Conservation (phyloP, 2,888 invertebrate genomes). For the Cryptus viduatorius region DNA sequence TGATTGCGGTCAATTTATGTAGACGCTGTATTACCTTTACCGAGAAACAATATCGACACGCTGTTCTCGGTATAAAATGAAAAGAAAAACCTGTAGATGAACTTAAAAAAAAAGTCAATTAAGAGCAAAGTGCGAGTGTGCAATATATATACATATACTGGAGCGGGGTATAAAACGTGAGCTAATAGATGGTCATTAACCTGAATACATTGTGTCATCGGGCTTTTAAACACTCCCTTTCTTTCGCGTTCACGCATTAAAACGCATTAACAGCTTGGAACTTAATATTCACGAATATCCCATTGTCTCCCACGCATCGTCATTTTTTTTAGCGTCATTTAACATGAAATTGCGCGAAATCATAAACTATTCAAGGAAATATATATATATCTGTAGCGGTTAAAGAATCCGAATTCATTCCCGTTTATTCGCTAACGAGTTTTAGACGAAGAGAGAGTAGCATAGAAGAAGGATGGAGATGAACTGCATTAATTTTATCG, state of each 20-base stretch:
- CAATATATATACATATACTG: too few species aligned
- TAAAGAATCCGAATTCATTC: constrained; percentile 26
- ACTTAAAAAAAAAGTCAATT: too few species aligned
- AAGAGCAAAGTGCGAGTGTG: too few species aligned
- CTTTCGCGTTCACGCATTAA: constrained; percentile 62
- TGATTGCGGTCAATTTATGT: too few species aligned
- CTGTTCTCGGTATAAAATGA: too few species aligned
- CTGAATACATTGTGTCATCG: constrained; percentile 68
- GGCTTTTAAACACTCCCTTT: constrained; percentile 65
- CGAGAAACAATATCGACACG: too few species aligned
- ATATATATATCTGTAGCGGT: neutral
- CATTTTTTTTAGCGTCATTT: constrained; percentile 12
- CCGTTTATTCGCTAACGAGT: constrained; percentile 56
- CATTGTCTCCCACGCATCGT: constrained; percentile 1
- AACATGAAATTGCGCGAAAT: constrained; percentile 27
- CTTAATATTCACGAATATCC: constrained; percentile 60
- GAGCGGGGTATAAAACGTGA: constrained; percentile 9
- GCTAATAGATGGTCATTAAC: constrained; percentile 72
- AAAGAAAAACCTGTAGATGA: too few species aligned
- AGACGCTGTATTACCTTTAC: too few species aligned
- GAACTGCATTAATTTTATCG: constrained; percentile 49
- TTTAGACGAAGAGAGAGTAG: constrained; percentile 28
- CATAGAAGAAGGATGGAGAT: neutral
- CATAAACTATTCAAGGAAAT: neutral
- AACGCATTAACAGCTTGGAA: constrained; percentile 67